Conservation (phyloP, 2,113 vertebrate genomes). For the Psittacula cyanocephala region DNA sequence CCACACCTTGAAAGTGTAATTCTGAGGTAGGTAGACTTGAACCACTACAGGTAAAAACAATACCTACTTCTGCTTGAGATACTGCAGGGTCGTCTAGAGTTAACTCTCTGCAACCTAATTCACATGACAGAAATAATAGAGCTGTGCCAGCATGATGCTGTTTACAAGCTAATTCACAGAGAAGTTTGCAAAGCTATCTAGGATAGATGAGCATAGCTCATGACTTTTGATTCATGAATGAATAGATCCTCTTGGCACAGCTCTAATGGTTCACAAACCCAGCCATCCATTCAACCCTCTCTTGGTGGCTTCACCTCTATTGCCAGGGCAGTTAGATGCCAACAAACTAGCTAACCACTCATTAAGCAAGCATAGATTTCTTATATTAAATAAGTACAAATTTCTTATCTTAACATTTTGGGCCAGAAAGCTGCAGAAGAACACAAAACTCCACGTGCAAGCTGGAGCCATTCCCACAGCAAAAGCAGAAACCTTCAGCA, state of each 20-base stretch:
- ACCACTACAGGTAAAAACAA: not conserved
- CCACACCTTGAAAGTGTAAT: not conserved
- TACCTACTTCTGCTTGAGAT: not conserved
- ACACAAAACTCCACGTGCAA: accelerated
- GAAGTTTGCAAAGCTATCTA: not conserved
- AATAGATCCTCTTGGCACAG: not conserved
- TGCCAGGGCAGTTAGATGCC: not conserved
- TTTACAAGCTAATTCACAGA: not conserved
- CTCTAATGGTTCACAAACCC: not conserved
- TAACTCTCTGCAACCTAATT: not conserved
- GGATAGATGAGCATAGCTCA: not conserved
- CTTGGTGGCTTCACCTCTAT: not conserved
- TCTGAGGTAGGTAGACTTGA: not conserved
- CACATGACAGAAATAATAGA: not conserved
- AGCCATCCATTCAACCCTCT: not conserved
- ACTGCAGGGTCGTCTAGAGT: not conserved
- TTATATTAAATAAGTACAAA: not conserved
- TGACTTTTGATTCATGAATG: not conserved
- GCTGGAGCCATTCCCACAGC: not conserved
- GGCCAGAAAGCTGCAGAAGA: not conserved
- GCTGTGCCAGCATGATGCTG: not conserved
- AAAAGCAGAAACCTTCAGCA: not conserved
- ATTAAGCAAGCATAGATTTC: not conserved
- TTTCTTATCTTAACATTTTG: not conserved
- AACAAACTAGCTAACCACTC: not conserved